Base-by-base conservation (phyloP, 2,797 vertebrate genomes). In the Menidia menidia region DNA sequence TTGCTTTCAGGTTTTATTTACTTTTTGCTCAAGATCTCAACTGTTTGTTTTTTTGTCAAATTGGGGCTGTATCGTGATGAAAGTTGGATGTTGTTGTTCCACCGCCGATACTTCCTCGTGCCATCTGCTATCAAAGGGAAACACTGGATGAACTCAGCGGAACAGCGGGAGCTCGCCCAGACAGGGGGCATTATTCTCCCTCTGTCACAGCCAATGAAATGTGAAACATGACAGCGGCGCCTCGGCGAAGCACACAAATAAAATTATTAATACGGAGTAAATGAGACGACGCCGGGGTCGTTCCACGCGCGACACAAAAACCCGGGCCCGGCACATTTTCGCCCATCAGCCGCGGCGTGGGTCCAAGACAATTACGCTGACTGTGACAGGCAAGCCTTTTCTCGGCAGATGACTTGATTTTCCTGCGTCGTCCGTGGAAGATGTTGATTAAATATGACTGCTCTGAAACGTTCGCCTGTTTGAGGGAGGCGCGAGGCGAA, bases 361-460 rank as follows among this genome's bases (percentile, higher is more conserved):
- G 87, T 90, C 80, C 64, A 43, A 89, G 87, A 86, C 83, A 89
- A 88, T 93, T 88, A 86, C 82, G 81, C 71, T 25, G 61, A 81
- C 80, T 85, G 83, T 92, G 88, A 92, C 89, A 87, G 83, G 68
- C 45, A n/a, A 65, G 75, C 61, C 42, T 71, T 80, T 25, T 68
- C 63, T 15, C 57, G 5, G 80, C 32, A n/a, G 65, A 83, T 31
- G 65, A 75, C 81, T 76, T 75, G 51, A 83, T 86, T 82, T 89
- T 79, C 71, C 72, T 73, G 86, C 78, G 82, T 92, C 89, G 87
- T 87, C 86, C 74, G 16, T 77, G 64, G 25, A 77, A 91, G 92
- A 94, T 88, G 89, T 68, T 92, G 89, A 94, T 93, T 89, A 91
- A 93, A 88, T 85, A 86, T 88, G 93, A 91, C 91, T 88, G 86